These are phyloP conservation scores for Haliclona indistincta DNA, from an alignment of 37 sponge, comb jelly and placozoan genomes.

Conservation along the genomic window DNA sequence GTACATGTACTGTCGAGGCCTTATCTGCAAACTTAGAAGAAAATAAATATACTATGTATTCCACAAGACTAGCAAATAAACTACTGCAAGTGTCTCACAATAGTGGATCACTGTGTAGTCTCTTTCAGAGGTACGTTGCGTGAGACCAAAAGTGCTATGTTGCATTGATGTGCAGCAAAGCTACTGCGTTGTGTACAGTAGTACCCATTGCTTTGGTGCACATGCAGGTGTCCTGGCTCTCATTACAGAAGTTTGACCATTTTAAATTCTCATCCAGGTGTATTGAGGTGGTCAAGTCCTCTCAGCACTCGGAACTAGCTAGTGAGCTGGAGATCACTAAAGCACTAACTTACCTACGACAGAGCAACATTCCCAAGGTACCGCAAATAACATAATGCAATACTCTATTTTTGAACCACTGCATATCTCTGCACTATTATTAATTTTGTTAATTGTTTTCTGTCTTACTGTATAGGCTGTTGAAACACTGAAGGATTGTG, in stretches of 20 bases:
- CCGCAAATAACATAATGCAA: not conserved
- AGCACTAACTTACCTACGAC: conserved; percentile 86
- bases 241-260: not conserved
- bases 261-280: conserved; percentile 39
- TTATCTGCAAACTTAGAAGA: no score
- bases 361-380: conserved; percentile 80
- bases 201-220: no score
- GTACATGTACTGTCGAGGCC: no score
- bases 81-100: no score
- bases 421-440: not conserved
- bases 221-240: no score
- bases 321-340: conserved; percentile 97
- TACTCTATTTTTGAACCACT: not conserved
- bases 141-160: no score
- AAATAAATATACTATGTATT: no score
- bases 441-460: not conserved
- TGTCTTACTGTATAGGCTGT: conserved; percentile 60
- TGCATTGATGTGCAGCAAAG: not conserved
- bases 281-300: conserved; percentile 83
- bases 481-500: conserved; percentile 91
- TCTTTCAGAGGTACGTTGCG: no score
- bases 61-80: no score
- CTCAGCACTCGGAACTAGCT: conserved; percentile 82
- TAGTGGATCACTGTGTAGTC: no score
- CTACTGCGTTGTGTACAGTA: not conserved